Base-by-base conservation (phyloP, 2,113 vertebrate species). In the Scopus umbretta region DNA sequence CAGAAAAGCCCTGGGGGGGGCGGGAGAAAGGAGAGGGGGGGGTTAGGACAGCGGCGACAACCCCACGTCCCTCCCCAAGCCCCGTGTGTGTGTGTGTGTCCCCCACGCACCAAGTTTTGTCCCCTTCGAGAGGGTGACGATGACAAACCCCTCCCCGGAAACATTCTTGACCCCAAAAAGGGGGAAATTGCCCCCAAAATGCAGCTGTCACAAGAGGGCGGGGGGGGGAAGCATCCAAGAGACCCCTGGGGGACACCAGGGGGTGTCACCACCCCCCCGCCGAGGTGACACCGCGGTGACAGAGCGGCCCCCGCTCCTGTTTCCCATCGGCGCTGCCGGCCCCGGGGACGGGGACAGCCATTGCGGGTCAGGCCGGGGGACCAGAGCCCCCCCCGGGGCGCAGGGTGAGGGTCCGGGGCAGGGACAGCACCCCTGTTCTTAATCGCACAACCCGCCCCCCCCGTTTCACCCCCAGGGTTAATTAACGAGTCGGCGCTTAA, bases 1-100 rank as follows among this genome's bases (percentile, higher is more conserved):
- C 97, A 27, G 63, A 81, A 92, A 53, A 79, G 67, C 36, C 94
- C 98, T 98, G 96, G 97, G 16, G 70, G n/a, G 22, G 59, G 16
- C 25, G 2, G 20, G 50, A 65, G 78, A 40, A 0, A 8, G 29
- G 19, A 16, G 11, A 14, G 4, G 3, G 26, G 61, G 59, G 43
- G 43, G 8, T 65, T 42, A 80, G 30, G 59, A 42, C 27, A 50
- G 36, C 2, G 3, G n/a, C 32, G 45, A 63, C 58, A 78, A n/a
- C 45, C 27, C 43, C 7, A 2, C 14, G 21, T 15, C 11, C 5
- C 5, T 13, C 52, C 21, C 8, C 38, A 10, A 13, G 9, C 36
- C 20, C 49, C 15, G 3, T n/a, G n/a, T n/a, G n/a, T n/a, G n/a
- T n/a, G n/a, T n/a, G n/a, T n/a, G n/a, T n/a, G n/a, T n/a, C n/a